phyloP scores from a whole-genome alignment of 2,113 vertebrate species.

The Actenoides lindsayi region DNA sequence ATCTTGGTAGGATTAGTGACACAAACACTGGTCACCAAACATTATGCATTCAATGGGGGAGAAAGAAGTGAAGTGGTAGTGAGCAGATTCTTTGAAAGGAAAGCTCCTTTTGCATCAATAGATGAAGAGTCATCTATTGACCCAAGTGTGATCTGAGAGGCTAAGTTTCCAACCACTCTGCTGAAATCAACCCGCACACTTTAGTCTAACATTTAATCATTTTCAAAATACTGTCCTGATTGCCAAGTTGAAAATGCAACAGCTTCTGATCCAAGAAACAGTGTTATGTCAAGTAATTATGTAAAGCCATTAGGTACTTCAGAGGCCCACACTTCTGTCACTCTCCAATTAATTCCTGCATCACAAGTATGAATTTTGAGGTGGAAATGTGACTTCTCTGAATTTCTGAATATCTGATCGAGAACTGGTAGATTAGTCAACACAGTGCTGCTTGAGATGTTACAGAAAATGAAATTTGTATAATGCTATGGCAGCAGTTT shows the following conservation, averaged over 20 bases:
- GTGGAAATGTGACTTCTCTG: neutral
- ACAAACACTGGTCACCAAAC: neutral
- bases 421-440: neutral
- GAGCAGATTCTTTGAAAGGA: neutral
- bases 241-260: neutral
- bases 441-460: neutral
- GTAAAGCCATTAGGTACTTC: neutral
- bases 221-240: neutral
- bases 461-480: neutral
- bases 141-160: neutral
- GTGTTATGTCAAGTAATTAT: neutral
- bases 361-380: neutral
- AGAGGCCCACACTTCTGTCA: neutral
- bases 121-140: neutral
- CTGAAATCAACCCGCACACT: neutral
- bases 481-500: neutral
- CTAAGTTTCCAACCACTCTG: neutral
- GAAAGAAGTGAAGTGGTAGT: neutral
- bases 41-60: rapidly evolving
- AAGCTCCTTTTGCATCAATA: neutral
- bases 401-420: neutral
- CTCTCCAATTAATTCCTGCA: neutral
- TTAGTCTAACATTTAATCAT: neutral
- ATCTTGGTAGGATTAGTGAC: neutral
- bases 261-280: neutral